These are phyloP conservation scores for Dermolepida albohirtum DNA, from an alignment of 2,888 invertebrate genomes.

Conservation along the genomic window DNA sequence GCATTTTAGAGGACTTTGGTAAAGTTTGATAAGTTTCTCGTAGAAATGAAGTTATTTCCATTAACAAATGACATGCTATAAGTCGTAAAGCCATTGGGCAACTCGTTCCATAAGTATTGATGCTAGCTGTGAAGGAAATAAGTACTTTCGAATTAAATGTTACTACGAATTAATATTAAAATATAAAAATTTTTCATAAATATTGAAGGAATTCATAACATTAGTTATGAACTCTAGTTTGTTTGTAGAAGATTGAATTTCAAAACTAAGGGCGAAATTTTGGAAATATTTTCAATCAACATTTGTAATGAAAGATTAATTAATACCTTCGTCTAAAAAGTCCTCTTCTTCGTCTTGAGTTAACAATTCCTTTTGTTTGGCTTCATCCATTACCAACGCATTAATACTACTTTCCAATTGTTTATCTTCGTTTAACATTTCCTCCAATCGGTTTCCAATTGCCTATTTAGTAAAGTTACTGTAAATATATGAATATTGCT, in stretches of 20 bases:
- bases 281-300: slow-evolving; percentile 20
- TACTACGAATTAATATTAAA: too few species aligned
- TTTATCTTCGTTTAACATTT: slow-evolving; percentile 86
- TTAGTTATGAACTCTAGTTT: too few species aligned
- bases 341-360: slow-evolving; percentile 95
- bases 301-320: slow-evolving; percentile 13
- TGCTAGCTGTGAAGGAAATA: slow-evolving; percentile 64
- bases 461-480: slow-evolving; percentile 66
- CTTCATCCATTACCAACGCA: slow-evolving; percentile 78
- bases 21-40: slow-evolving; percentile 94
- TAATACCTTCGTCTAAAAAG: slow-evolving; percentile 91
- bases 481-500: slow-evolving; percentile 1
- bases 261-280: too few species aligned
- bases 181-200: too few species aligned
- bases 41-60: slow-evolving; percentile 97
- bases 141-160: too few species aligned
- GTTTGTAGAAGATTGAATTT: too few species aligned
- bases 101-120: slow-evolving; percentile 75
- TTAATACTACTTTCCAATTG: slow-evolving; percentile 76
- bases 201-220: too few species aligned
- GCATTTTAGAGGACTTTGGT: slow-evolving; percentile 78
- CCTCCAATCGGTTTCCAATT: slow-evolving; percentile 89
- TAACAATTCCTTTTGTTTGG: slow-evolving; percentile 81
- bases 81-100: slow-evolving; percentile 91
- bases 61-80: slow-evolving; percentile 92